Evolutionary conservation across 2,888 invertebrate genomes (phyloP).

Genomic region (Callimorpha dominula): DNA sequence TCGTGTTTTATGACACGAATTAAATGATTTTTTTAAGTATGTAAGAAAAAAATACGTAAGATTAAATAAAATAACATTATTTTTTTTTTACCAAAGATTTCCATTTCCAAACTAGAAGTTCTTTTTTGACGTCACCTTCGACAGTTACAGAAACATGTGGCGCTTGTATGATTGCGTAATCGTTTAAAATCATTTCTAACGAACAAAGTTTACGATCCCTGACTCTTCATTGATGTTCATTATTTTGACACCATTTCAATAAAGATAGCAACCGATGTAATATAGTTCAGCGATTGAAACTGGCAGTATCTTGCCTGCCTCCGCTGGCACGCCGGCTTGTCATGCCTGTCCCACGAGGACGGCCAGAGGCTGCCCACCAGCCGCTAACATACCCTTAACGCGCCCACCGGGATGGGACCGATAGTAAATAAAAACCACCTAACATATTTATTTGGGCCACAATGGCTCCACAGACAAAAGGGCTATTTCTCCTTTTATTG

Average conservation of each 20-base stretch:
- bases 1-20: too few species aligned
- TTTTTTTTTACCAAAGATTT: too few species aligned
- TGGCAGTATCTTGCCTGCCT: constrained; percentile 63
- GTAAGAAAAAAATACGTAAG: too few species aligned
- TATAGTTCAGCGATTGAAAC: constrained; percentile 52
- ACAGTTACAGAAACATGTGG: background rate
- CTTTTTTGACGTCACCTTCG: background rate
- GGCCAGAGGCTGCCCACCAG: constrained; percentile 51
- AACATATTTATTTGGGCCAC: constrained; percentile 74
- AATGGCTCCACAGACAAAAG: constrained; percentile 79
- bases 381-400: constrained; percentile 51
- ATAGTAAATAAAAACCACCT: constrained; percentile 68
- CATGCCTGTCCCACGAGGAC: constrained; percentile 58
- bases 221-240: constrained; percentile 73
- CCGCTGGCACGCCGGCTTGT: constrained; percentile 64
- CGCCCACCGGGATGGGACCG: constrained; percentile 77
- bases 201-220: constrained; percentile 55
- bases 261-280: constrained; percentile 66
- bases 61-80: too few species aligned
- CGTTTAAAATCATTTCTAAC: constrained; percentile 11
- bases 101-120: background rate
- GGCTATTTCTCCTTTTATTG: constrained; percentile 71
- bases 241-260: constrained; percentile 80
- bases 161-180: background rate
- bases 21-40: too few species aligned